Evolutionary conservation across 2,113 vertebrate species (phyloP), one percentile per base, ranked within the genome.

Genomic region (Microtus pennsylvanicus): DNA sequence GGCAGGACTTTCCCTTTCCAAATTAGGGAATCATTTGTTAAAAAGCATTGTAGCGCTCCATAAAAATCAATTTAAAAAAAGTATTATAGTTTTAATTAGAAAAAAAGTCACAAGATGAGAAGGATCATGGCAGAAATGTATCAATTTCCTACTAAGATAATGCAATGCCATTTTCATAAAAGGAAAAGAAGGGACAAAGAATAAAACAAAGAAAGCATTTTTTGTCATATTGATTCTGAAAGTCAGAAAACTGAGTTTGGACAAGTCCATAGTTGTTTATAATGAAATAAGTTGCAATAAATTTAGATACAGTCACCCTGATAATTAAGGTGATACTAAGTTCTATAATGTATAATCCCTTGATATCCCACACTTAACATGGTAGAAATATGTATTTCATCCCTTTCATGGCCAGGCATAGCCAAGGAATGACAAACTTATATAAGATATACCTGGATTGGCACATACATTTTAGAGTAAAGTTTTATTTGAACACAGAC

Each of bases 1-100:
- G 80, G 16, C 58, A 96, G 67, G 30, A 92, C 50, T 93, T 96
- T n/a, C 47, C 26, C n/a, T 82, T 33, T 83, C 12, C 76, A 88
- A 88, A 91, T 91, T 38, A 87, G 38, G 24, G 55, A 96, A 91
- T 93, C 11, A 90, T 95, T 85, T 91, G 33, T 95, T 83, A 77
- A 89, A 90, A 97, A 89, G 10, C 82, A 12, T 94, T 85, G 35
- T 24, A 21, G 19, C 0, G 5, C 19, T 58, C 58, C 21, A 58
- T 58, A 58, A 58, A 58, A 21, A 0, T 58, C 58, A 58, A 58
- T 21, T 58, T 58, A 6, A 58, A 0, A 58, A 58, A 58, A 58
- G 17, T 5, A 58, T 58, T 58, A 1, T 58, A 94, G 74, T 81
- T 91, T 50, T 93, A 63, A 70, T 9, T 85, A 5, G 30, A 93